A percentile compares a stretch with the other conserved stretches of the same genome.
phyloP scores from a whole-genome alignment of 2,888 invertebrate species.

The Euplexia lucipara region DNA sequence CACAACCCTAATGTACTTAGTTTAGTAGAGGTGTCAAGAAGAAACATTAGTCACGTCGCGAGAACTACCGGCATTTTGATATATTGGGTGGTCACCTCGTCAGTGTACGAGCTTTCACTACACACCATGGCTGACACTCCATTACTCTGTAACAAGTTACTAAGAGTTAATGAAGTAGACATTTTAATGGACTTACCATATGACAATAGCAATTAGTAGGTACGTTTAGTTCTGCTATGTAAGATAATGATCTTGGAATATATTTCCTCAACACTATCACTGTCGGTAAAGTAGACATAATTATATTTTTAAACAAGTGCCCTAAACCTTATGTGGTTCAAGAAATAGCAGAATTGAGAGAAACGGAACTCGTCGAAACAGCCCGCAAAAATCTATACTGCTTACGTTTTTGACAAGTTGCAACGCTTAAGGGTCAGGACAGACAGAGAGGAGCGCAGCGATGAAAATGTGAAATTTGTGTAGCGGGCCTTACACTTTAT shows the following conservation, averaged over 20 bases:
- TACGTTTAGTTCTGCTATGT: too few species aligned
- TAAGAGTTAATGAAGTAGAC: not conserved
- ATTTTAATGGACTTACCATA: slow-evolving; percentile 9
- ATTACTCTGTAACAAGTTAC: slow-evolving; percentile 19
- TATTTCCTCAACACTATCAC: not conserved
- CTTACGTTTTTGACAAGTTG: too few species aligned
- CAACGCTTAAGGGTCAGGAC: too few species aligned
- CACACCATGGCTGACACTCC: slow-evolving; percentile 13
- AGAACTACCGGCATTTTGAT: slow-evolving; percentile 26
- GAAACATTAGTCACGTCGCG: slow-evolving; percentile 10
- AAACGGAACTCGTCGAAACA: too few species aligned
- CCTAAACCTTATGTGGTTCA: too few species aligned
- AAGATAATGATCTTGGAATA: not conserved
- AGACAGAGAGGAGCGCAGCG: too few species aligned
- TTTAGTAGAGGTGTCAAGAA: slow-evolving; percentile 3
- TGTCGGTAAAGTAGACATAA: not conserved
- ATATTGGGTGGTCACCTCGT: slow-evolving; percentile 24
- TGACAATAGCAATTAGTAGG: not conserved
- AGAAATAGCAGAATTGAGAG: too few species aligned
- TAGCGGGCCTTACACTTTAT: too few species aligned
- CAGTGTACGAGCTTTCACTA: slow-evolving; percentile 28
- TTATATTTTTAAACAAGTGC: too few species aligned
- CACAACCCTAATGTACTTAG: not conserved
- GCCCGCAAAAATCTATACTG: too few species aligned
- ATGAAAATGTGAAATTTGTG: too few species aligned